phyloP scores from a whole-genome alignment of 2,113 vertebrate species.

The Petrocephalus zakoni region DNA sequence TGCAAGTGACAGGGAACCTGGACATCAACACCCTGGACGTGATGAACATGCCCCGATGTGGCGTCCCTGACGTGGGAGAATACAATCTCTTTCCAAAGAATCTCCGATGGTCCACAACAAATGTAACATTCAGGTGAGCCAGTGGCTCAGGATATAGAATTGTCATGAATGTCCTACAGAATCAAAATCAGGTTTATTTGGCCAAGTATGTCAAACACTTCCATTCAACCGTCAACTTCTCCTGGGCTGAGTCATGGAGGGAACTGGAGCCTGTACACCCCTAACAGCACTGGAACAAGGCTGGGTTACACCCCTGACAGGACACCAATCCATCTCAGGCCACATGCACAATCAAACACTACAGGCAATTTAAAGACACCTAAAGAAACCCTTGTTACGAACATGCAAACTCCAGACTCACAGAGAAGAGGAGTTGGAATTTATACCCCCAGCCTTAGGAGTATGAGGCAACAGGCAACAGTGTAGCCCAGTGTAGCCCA shows the following conservation, averaged over 20 bases:
- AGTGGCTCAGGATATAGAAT: neutral
- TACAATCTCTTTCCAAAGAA: constrained; percentile 60
- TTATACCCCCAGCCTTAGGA: neutral
- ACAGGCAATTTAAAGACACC: neutral
- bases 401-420: neutral
- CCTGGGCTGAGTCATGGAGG: neutral
- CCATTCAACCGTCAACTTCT: neutral
- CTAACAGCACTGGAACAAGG: too few relatives aligned
- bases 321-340: neutral
- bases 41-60: constrained; percentile 57
- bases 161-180: neutral
- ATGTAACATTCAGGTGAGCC: constrained; percentile 62
- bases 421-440: neutral
- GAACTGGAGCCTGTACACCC: neutral
- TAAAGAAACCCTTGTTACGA: neutral
- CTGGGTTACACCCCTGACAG: neutral
- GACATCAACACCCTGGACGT: constrained; percentile 51
- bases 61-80: constrained; percentile 55
- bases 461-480: neutral
- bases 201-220: neutral
- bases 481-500: neutral
- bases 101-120: constrained; percentile 57
- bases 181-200: neutral
- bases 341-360: neutral
- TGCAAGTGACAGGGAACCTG: constrained; percentile 53